Base-by-base conservation (phyloP, 2,113 vertebrate genomes). In the Suricata suricatta region DNA sequence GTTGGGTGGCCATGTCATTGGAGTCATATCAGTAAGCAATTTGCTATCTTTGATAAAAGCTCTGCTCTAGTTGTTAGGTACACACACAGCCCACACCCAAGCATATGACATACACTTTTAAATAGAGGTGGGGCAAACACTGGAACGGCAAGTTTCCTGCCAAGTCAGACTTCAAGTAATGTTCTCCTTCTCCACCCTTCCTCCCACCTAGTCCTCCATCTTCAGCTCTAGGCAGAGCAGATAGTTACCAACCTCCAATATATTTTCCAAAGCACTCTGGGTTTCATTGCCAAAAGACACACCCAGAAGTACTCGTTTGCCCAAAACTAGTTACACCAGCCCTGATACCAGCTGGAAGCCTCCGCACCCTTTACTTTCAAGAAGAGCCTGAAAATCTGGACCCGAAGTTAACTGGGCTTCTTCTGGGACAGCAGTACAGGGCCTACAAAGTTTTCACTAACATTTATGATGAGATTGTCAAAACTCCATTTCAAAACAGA, bases 221-320 rank as follows among this genome's bases (percentile, higher is more conserved):
- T 31, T 82, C 60, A 76, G 66, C 76, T 57, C 44, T 35, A 93
- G 54, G 44, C 54, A 93, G 38, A 10, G 9, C 38, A 69, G 50
- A 91, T 35, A 31, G 31, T 54, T 63, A 25, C 52, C 54, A 93
- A 31, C 25, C 41, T 92, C 38, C 79, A 80, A n/a, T 17, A 86
- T 66, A 63, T 74, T 76, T 89, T 71, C 71, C 47, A 88, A 86
- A 94, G 77, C 12, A 64, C 50, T 31, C 69, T 77, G 63, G 31
- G 33, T 77, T 77, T 94, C 35, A 54, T 90, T 68, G 76, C 76
- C 92, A 94, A 84, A 92, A 93, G 64, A 66, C 81, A 97, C 88
- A 77, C 80, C 64, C 64, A 69, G 41, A 19, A 71, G 77, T 38
- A 13, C 16, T 76, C 4, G 0, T 60, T 83, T 29, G 12, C 47